Conservation (phyloP, 2,113 vertebrate genomes). For the Neodon shergylaensis region DNA sequence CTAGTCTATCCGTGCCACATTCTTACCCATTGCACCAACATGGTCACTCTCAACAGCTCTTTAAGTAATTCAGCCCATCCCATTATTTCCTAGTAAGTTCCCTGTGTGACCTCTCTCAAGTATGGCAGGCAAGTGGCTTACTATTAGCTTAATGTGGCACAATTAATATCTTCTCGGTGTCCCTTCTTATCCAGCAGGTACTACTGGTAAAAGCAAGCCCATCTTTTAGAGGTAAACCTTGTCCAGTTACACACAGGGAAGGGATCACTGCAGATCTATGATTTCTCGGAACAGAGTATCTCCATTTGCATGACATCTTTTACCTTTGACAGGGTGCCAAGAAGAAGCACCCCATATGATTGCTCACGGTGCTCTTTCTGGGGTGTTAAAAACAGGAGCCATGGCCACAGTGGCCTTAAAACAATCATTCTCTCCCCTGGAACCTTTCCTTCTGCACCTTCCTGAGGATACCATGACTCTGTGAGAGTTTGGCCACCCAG, state of each 20-base stretch:
- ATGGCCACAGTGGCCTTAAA: constrained; percentile 54
- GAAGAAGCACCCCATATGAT: constrained; percentile 82
- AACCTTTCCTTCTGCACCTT: not conserved
- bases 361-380: constrained; percentile 77
- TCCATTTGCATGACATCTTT: constrained; percentile 90
- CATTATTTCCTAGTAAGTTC: constrained; percentile 78
- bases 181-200: constrained; percentile 79
- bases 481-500: constrained; percentile 69
- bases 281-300: constrained; percentile 89
- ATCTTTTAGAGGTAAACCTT: constrained; percentile 86
- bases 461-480: constrained; percentile 47
- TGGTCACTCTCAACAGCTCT: constrained; percentile 74
- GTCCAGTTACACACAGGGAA: constrained; percentile 80
- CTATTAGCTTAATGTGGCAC: constrained; percentile 87
- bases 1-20: not conserved
- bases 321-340: constrained; percentile 86
- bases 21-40: not conserved
- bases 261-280: constrained; percentile 87
- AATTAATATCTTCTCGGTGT: constrained; percentile 85
- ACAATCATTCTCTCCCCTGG: constrained; percentile 62
- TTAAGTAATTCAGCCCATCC: constrained; percentile 83
- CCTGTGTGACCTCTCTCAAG: constrained; percentile 79
- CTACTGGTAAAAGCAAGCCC: constrained; percentile 79
- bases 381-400: constrained; percentile 77
- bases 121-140: constrained; percentile 47